phyloP scores from a whole-genome alignment of 2,113 vertebrate species.

The Hystrix cristata region DNA sequence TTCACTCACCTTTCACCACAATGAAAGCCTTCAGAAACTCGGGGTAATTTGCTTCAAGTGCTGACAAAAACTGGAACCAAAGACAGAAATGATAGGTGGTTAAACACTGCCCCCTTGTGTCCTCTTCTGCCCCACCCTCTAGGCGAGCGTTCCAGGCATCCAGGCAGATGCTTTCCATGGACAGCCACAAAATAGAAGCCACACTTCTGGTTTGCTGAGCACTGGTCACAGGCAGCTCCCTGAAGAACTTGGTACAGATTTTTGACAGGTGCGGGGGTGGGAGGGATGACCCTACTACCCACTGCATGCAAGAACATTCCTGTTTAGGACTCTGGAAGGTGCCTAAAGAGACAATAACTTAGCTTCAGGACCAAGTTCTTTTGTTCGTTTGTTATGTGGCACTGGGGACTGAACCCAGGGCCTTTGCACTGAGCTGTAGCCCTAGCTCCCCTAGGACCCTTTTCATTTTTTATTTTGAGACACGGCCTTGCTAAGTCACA shows the following conservation, averaged over 20 bases:
- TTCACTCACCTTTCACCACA: neutral
- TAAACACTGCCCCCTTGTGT: neutral
- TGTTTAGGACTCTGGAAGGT: neutral
- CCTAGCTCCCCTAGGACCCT: too few relatives aligned
- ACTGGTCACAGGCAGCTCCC: neutral
- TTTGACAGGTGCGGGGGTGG: too few relatives aligned
- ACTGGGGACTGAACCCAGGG: too few relatives aligned
- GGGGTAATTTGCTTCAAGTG: neutral
- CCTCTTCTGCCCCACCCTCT: too few relatives aligned
- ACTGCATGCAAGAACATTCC: neutral
- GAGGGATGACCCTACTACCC: neutral
- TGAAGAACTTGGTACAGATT: neutral
- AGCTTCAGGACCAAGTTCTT: neutral
- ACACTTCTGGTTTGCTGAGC: neutral
- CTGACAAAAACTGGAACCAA: neutral
- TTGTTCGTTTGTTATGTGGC: too few relatives aligned
- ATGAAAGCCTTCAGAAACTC: conserved; percentile 2
- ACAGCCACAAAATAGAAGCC: neutral
- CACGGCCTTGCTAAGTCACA: too few relatives aligned
- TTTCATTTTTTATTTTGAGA: too few relatives aligned
- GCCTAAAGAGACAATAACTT: neutral
- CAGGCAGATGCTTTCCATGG: neutral
- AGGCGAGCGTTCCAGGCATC: neutral
- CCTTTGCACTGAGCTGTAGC: too few relatives aligned
- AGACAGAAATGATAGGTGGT: fast-evolving